Conservation (phyloP, 2,113 vertebrate genomes). For the Noturus placidus region DNA sequence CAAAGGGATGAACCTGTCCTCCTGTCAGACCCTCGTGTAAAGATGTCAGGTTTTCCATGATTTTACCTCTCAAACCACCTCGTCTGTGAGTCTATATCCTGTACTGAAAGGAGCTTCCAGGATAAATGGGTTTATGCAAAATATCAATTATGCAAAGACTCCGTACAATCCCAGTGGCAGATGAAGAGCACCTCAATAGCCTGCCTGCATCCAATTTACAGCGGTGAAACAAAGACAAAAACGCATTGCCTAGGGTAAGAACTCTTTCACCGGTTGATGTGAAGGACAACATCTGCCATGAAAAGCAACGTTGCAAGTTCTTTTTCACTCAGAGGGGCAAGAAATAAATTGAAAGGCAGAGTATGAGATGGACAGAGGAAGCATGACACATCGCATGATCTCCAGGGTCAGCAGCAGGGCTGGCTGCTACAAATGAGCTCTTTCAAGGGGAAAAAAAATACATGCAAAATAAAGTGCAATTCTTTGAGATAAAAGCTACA, state of each 20-base stretch:
- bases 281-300: conserved; percentile 21
- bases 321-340: not conserved
- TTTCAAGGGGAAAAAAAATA: not conserved
- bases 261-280: not conserved
- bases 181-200: conserved; percentile 17
- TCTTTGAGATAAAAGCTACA: not conserved
- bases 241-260: conserved; percentile 28
- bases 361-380: not conserved
- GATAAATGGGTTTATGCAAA: conserved; percentile 43
- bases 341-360: not conserved
- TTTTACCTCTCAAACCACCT: conserved; percentile 18
- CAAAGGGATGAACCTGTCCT: conserved; percentile 56
- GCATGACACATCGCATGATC: not conserved
- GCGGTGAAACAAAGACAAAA: conserved; percentile 16
- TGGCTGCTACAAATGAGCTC: not conserved
- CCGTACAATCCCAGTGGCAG: conserved; percentile 25
- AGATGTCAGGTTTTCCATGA: conserved; percentile 64
- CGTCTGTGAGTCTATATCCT: conserved; percentile 2
- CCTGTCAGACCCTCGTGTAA: conserved; percentile 60
- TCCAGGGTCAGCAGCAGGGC: not conserved
- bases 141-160: conserved; percentile 26
- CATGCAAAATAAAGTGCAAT: not conserved
- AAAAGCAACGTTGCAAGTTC: conserved; percentile 6
- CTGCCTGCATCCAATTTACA: conserved; percentile 15
- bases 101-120: conserved; percentile 23